Base-by-base conservation (phyloP, 2,797 vertebrate genomes). In the Botia kubotai region DNA sequence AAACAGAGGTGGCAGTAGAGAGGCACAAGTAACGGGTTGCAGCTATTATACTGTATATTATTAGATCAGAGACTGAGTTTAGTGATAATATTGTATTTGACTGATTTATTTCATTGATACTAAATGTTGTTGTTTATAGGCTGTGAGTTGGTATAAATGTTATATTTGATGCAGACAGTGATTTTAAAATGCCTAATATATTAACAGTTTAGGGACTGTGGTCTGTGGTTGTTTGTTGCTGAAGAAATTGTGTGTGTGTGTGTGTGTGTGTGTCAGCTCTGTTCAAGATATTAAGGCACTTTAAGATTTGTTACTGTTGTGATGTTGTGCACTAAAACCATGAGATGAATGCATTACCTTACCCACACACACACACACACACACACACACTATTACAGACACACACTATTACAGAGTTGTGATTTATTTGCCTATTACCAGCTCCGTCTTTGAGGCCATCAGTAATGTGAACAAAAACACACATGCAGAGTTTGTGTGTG, bases 261-360 rank as follows among this genome's bases (percentile, higher is more conserved):
- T 66, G 63, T n/a, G 46, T 36, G 53, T 57, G n/a, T 53, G 8
- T 14, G 11, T 60, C 14, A 60, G 43, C 48, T 66, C 77, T 73
- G 83, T 87, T 36, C 65, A 68, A 81, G 67, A 86, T 87, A 85
- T 87, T 85, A 86, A 87, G 86, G 81, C 71, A 82, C n/a, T 11
- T 66, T 39, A 69, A 84, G 78, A 87, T 89, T 87, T 90, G 88
- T 88, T 82, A 75, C 72, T 77, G 19, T 82, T 82, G 79, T 77
- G 65, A 80, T 77, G 79, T 55, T 29, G 74, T 55, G 80, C 85
- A 84, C 84, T 88, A 86, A 69, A 79, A 62, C 63, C 60, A 70
- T 72, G 85, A 87, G 75, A 90, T 69, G 80, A 63, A 84, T 72
- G 69, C 36, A 78, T 65, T 69, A 43, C 71, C 21, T 66, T 57